These are phyloP conservation scores for Cebus imitator DNA, from an alignment of 2,113 vertebrate genomes.

Conservation along the genomic window DNA sequence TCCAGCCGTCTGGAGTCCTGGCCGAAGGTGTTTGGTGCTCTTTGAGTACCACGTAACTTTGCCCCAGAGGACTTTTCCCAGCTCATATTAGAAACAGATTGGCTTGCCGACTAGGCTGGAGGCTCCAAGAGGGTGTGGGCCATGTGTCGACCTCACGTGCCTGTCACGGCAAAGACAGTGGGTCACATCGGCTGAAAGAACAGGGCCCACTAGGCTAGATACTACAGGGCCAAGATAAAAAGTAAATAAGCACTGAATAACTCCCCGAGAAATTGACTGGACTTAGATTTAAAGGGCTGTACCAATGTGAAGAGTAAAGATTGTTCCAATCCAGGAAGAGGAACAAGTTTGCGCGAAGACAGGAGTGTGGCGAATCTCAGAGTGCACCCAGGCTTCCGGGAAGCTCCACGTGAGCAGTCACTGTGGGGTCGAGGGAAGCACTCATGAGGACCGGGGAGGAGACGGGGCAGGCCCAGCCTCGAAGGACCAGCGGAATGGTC, in stretches of 20 bases:
- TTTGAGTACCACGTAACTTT: background rate
- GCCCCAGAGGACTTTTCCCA: background rate
- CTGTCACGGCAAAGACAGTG: rapidly evolving
- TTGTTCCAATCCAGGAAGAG: background rate
- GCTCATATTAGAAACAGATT: rapidly evolving
- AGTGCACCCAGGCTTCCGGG: rapidly evolving
- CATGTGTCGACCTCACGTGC: rapidly evolving
- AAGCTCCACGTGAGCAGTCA: rapidly evolving
- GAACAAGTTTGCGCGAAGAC: background rate
- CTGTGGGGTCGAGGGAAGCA: rapidly evolving
- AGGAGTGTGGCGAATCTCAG: rapidly evolving
- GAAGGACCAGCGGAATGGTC: rapidly evolving
- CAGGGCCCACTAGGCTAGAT: too few species aligned
- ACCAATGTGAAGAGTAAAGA: background rate
- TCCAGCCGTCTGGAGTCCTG: background rate
- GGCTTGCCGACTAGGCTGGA: rapidly evolving
- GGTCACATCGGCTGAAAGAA: rapidly evolving
- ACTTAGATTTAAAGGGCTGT: background rate
- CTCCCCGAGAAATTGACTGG: background rate
- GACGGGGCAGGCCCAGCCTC: rapidly evolving
- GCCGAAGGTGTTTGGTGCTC: rapidly evolving
- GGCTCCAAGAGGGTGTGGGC: rapidly evolving
- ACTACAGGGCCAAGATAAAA: background rate
- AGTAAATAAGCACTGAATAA: background rate
- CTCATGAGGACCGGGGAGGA: rapidly evolving